Percentiles rank a stretch among this genome's conserved stretches.
Conservation (phyloP, 1,140 invertebrate genomes). For the Brachystomella parvula region DNA sequence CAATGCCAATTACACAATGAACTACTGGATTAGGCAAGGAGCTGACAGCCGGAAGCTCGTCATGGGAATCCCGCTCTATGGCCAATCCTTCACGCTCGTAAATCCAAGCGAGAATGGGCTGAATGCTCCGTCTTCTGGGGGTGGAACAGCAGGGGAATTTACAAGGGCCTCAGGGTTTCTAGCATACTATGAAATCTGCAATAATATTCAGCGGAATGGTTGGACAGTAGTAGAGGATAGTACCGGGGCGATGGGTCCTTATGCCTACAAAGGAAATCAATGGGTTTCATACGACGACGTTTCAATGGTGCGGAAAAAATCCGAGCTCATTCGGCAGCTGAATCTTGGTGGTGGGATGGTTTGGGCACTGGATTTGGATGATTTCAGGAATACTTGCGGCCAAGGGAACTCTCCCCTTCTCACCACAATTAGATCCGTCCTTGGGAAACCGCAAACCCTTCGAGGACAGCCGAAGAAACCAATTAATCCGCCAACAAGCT, state of each 20-base stretch:
- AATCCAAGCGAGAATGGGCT: conserved; percentile 45
- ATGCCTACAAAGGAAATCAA: conserved; percentile 54
- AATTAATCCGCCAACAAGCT: background rate
- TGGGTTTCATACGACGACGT: conserved; percentile 62
- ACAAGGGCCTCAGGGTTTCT: conserved; percentile 57
- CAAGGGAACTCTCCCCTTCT: conserved; percentile 44
- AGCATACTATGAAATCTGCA: conserved; percentile 69
- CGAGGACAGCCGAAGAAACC: conserved; percentile 13
- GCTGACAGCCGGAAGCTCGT: conserved; percentile 54
- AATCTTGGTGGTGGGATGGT: conserved; percentile 75
- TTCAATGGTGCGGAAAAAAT: conserved; percentile 55
- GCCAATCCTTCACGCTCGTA: conserved; percentile 52
- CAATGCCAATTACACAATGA: conserved; percentile 44
- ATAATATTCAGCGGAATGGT: conserved; percentile 58
- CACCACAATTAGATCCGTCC: conserved; percentile 47
- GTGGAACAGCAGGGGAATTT: conserved; percentile 52
- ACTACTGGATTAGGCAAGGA: conserved; percentile 56
- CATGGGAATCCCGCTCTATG: conserved; percentile 59
- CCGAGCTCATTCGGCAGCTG: conserved; percentile 64
- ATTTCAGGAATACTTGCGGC: conserved; percentile 59
- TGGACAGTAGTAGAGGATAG: conserved; percentile 52
- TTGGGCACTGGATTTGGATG: conserved; percentile 82
- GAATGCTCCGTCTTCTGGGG: conserved; percentile 51
- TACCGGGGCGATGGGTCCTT: conserved; percentile 51
- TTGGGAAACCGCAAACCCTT: conserved; percentile 47